Conservation (phyloP, 2,113 vertebrate genomes). For the Xenotilapia caudafasciata region DNA sequence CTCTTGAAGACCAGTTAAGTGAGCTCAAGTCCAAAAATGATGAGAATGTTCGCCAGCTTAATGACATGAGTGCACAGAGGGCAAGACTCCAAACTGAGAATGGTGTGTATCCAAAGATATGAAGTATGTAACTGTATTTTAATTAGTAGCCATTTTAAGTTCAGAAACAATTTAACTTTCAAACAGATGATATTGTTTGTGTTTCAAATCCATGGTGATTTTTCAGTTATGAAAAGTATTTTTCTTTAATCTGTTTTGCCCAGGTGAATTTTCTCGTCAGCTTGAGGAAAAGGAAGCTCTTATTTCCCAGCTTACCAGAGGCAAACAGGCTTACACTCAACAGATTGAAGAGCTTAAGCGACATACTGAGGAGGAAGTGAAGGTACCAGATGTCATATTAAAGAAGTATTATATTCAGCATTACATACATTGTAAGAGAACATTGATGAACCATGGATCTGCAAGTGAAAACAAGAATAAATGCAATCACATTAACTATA, state of each 20-base stretch:
- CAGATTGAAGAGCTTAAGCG: conserved; percentile 81
- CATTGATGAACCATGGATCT: neutral
- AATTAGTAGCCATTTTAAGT: neutral
- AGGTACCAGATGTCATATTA: conserved; percentile 17
- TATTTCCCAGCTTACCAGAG: conserved; percentile 77
- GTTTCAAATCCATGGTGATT: neutral
- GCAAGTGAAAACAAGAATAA: neutral
- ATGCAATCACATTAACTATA: neutral
- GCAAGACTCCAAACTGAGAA: conserved; percentile 61
- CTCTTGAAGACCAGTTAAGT: conserved; percentile 85
- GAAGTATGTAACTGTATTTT: neutral
- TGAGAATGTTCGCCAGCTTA: conserved; percentile 58
- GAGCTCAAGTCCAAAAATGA: conserved; percentile 76
- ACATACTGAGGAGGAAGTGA: conserved; percentile 81
- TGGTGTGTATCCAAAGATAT: neutral
- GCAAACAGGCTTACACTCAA: conserved; percentile 78
- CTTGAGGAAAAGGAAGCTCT: conserved; percentile 79
- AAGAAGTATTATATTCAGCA: neutral
- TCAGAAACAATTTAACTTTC: neutral
- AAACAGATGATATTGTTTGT: neutral
- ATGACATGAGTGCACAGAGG: conserved; percentile 40
- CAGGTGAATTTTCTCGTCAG: conserved; percentile 76
- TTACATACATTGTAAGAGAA: neutral
- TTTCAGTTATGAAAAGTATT: neutral
- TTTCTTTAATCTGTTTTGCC: neutral